Conservation (phyloP, 1,140 invertebrate species). For the Danaus plexippus region DNA sequence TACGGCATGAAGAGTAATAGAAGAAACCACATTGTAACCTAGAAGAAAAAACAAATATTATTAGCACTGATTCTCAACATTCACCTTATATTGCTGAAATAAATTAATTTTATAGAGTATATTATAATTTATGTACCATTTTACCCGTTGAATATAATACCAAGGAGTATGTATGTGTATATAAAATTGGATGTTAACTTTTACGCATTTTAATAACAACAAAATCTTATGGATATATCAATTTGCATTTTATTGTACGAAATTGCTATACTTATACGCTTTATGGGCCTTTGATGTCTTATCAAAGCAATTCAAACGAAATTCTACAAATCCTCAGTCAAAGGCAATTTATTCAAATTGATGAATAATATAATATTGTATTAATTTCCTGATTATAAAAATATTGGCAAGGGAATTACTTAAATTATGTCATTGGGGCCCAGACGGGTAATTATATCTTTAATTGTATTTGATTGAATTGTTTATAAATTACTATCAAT, state of each 20-base stretch:
- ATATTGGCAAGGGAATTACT: too few species aligned
- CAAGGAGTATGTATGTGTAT: too few species aligned
- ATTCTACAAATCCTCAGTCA: slow-evolving; percentile 6
- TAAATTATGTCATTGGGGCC: too few species aligned
- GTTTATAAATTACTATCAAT: too few species aligned
- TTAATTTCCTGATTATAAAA: too few species aligned
- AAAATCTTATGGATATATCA: slow-evolving; percentile 7
- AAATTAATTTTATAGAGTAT: neutral
- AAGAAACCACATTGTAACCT: slow-evolving; percentile 47
- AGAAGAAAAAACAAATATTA: slow-evolving; percentile 22
- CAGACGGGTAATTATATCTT: too few species aligned
- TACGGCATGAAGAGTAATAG: slow-evolving; percentile 38
- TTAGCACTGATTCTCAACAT: neutral
- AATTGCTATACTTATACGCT: slow-evolving; percentile 1
- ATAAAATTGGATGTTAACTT: too few species aligned
- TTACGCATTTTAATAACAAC: slow-evolving; percentile 1
- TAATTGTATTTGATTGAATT: too few species aligned
- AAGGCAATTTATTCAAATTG: slow-evolving; percentile 9
- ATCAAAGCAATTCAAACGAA: slow-evolving; percentile 7
- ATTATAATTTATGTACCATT: too few species aligned
- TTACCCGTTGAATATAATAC: too few species aligned
- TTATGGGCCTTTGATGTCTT: slow-evolving; percentile 10
- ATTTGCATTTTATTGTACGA: slow-evolving; percentile 9
- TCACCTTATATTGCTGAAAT: neutral
- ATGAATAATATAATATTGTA: slow-evolving; percentile 6